These are phyloP conservation scores for Rhinella marina DNA, from an alignment of 2,797 vertebrate genomes.

Conservation along the genomic window DNA sequence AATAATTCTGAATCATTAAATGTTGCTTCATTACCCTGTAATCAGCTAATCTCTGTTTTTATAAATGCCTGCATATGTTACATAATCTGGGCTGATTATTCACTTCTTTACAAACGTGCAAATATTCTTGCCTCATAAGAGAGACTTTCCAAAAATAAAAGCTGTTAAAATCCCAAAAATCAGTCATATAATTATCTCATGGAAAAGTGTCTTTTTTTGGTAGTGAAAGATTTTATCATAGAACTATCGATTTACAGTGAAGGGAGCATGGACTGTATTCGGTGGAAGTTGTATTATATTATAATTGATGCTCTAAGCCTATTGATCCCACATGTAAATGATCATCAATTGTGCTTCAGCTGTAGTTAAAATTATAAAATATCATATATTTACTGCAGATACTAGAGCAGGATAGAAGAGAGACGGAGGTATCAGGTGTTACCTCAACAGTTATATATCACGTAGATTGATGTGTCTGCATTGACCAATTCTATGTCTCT, in stretches of 20 bases:
- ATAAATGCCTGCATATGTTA: slow-evolving; percentile 50
- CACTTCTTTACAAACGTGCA: slow-evolving; percentile 44
- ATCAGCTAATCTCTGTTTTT: slow-evolving; percentile 58
- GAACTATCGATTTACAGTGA: neutral
- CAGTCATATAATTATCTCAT: neutral
- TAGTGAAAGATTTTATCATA: neutral
- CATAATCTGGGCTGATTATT: slow-evolving; percentile 50
- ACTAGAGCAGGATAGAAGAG: neutral
- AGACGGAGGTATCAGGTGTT: neutral
- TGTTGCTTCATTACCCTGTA: slow-evolving; percentile 58
- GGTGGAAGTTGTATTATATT: neutral
- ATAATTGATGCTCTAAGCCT: neutral
- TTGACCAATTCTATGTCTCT: no score
- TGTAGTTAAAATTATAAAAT: neutral
- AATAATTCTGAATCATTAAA: slow-evolving; percentile 60
- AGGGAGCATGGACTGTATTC: neutral
- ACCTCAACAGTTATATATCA: neutral
- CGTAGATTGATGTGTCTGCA: no score
- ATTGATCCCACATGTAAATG: neutral
- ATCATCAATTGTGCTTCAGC: neutral
- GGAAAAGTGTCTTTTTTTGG: neutral
- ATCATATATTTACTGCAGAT: neutral
- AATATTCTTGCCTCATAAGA: neutral
- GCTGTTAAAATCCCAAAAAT: slow-evolving; percentile 7
- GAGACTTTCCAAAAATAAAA: neutral